Percentiles rank a stretch among this genome's conserved stretches.
Conservation (phyloP, 2,113 vertebrate species). For the Myotis davidii region DNA sequence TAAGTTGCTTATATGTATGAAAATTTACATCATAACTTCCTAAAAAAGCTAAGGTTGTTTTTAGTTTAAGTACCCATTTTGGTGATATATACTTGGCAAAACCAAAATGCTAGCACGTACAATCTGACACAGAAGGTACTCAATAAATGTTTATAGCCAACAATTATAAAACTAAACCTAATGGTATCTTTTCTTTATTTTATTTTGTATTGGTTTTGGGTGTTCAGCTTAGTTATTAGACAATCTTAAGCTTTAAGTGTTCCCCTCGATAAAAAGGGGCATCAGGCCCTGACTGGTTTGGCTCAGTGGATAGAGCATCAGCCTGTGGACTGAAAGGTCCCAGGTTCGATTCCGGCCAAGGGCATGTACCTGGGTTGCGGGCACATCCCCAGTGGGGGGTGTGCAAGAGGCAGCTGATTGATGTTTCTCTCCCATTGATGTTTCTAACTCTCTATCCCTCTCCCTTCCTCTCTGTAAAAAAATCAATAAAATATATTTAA, state of each 20-base stretch:
- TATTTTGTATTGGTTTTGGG: not conserved
- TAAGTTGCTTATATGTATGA: not conserved
- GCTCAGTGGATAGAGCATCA: too few relatives aligned
- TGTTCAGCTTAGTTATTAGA: not conserved
- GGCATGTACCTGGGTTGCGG: too few relatives aligned
- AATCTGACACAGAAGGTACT: not conserved
- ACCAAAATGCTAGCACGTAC: not conserved
- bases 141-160: not conserved
- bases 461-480: too few relatives aligned
- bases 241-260: not conserved
- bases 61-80: not conserved
- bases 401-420: too few relatives aligned
- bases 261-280: not conserved
- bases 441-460: too few relatives aligned
- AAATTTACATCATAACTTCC: not conserved
- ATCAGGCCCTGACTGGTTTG: too few relatives aligned
- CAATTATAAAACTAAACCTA: not conserved
- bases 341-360: too few relatives aligned
- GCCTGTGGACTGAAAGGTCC: too few relatives aligned
- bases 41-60: not conserved
- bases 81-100: not conserved
- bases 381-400: too few relatives aligned
- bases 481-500: too few relatives aligned
- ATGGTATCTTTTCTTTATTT: not conserved
- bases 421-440: too few relatives aligned